phyloP scores from a whole-genome alignment of 2,888 invertebrate species.

The Torymus tubicola region DNA sequence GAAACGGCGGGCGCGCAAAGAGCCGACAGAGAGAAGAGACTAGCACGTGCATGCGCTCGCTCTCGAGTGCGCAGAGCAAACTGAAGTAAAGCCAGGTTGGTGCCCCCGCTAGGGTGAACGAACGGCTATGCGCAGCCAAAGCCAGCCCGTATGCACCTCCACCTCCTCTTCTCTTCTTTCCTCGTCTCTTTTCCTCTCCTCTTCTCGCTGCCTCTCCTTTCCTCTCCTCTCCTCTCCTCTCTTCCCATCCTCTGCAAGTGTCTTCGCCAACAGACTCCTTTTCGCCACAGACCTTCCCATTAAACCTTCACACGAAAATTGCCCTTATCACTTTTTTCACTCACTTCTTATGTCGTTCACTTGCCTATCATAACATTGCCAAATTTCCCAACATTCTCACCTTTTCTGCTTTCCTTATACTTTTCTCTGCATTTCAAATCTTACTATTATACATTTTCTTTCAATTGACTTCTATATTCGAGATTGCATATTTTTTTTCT shows the following conservation, averaged over 20 bases:
- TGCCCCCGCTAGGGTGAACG: slow-evolving; percentile 77
- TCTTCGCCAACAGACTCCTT: slow-evolving; percentile 31
- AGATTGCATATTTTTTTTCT: too few species aligned
- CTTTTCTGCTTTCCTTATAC: too few species aligned
- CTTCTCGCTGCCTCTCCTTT: slow-evolving; percentile 55
- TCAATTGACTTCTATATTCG: too few species aligned
- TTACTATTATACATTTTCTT: too few species aligned
- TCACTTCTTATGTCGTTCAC: too few species aligned
- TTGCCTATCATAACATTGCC: too few species aligned
- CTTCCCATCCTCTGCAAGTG: slow-evolving; percentile 59
- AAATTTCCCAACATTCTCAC: too few species aligned
- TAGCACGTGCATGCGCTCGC: slow-evolving; percentile 47
- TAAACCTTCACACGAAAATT: slow-evolving; percentile 53
- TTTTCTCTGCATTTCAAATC: too few species aligned
- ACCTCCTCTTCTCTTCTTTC: slow-evolving; percentile 60
- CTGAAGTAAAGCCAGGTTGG: slow-evolving; percentile 76
- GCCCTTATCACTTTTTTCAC: too few species aligned
- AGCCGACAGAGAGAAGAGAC: slow-evolving; percentile 44
- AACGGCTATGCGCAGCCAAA: slow-evolving; percentile 71
- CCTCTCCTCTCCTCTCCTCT: slow-evolving; percentile 62
- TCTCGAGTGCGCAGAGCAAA: slow-evolving; percentile 56
- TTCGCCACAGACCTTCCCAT: slow-evolving; percentile 47
- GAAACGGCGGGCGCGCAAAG: slow-evolving; percentile 28
- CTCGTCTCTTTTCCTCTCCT: slow-evolving; percentile 64
- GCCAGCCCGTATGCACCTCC: slow-evolving; percentile 71